Evolutionary conservation across 30 jellyfish, hydroid and myxozoan genomes (phyloP).

Genomic region (Pseudorhiza aurosa): DNA sequence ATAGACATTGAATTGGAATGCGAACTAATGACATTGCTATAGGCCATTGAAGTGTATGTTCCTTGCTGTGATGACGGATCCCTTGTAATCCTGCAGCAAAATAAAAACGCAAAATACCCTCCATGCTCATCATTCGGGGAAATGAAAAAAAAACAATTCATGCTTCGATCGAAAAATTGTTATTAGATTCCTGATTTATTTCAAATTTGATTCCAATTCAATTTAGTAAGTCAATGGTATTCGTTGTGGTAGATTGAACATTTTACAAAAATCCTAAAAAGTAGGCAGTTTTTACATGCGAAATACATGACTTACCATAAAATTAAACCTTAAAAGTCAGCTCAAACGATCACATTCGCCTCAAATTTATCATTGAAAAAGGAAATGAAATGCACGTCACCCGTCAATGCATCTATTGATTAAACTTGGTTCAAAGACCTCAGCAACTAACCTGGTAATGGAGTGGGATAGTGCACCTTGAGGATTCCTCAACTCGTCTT

Average conservation of each 20-base stretch:
- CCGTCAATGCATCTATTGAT: not conserved
- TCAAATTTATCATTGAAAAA: too few relatives aligned
- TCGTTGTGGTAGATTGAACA: too few relatives aligned
- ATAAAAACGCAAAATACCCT: not conserved
- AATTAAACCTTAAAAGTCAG: too few relatives aligned
- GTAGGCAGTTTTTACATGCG: too few relatives aligned
- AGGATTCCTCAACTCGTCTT: constrained; percentile 22
- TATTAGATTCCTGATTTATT: too few relatives aligned
- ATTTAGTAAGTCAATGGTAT: too few relatives aligned
- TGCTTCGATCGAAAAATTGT: too few relatives aligned
- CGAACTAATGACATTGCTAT: constrained; percentile 27
- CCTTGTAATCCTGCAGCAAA: constrained; percentile 26
- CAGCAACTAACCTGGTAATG: constrained; percentile 59
- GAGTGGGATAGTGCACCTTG: constrained; percentile 49
- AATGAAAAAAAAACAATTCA: too few relatives aligned
- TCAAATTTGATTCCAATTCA: too few relatives aligned
- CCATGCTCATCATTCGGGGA: not conserved
- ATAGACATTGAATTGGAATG: constrained; percentile 31
- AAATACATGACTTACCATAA: too few relatives aligned
- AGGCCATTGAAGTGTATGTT: constrained; percentile 28
- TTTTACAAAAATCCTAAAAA: too few relatives aligned
- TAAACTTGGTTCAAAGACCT: not conserved
- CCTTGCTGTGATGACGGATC: constrained; percentile 54
- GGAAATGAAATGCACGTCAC: not conserved
- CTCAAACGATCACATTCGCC: too few relatives aligned